Evolutionary conservation across 2,888 invertebrate species (phyloP), one percentile per base, ranked within the genome.

Genomic region (Aethes cnicana): DNA sequence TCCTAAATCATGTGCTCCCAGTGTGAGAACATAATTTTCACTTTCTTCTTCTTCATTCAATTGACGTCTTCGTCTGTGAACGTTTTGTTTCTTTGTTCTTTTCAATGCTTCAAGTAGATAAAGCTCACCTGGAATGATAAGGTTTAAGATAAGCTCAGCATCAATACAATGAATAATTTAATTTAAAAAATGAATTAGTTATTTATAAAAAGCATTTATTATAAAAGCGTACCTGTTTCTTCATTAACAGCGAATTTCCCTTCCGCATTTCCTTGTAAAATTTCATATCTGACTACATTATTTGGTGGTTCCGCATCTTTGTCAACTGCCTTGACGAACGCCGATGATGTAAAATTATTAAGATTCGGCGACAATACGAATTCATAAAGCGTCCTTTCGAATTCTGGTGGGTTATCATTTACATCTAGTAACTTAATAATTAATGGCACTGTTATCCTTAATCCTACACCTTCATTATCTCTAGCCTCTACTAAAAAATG

Each of bases 401-500:
- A 98, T 55, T 92, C 87, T 26, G 98, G 98, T 47, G 93, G 91
- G 84, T 97, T 94, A 84, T 98, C 97, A 79, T 98, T 97, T 48
- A 95, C 93, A 85, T 93, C 93, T 68, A 95, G 84, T 61, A 97
- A 84, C 84, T 93, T 93, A 68, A 97, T 92, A 63, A 93, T 91
- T 62, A 96, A 90, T 66, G 93, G 93, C 65, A 94, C 92, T 60
- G 93, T 93, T 33, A 95, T 93, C 64, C 92, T 91, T 74, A 94
- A 93, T 52, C 96, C 97, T 65, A 92, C 90, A 46, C 96, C 96
- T 65, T 96, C 94, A 74, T 95, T 95, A 84, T 98, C 98, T 60
- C 95, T 92, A 55, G 97, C 98, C 89, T 95, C 95, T 56, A 98
- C 94, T 71, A 93, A 93, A 64, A 97, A 91, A 75, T 93, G 92